A percentile compares a stretch with the other conserved stretches of the same genome.
These are phyloP conservation scores for Eubucco bourcierii DNA, from an alignment of 2,113 vertebrate genomes.

Conservation along the genomic window DNA sequence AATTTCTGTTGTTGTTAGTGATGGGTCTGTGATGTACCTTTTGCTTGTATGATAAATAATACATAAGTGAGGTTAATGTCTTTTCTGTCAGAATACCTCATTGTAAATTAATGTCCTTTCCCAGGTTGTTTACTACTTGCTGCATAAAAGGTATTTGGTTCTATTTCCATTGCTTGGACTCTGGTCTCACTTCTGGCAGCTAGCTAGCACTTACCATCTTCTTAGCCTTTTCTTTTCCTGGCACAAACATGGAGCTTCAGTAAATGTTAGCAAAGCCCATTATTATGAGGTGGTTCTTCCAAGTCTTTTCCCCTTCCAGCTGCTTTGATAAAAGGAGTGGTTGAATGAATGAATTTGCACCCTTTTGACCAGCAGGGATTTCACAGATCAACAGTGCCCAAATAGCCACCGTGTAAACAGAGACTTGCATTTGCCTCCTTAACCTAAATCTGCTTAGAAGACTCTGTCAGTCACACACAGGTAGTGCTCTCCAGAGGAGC, in stretches of 20 bases:
- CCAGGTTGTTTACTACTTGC: not conserved
- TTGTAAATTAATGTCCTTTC: not conserved
- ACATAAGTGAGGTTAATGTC: not conserved
- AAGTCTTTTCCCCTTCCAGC: not conserved
- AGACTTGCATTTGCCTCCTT: not conserved
- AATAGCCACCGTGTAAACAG: accelerated
- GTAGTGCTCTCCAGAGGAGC: not conserved
- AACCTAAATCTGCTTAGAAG: not conserved
- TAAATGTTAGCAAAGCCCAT: not conserved
- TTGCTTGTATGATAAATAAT: not conserved
- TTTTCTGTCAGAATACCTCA: not conserved
- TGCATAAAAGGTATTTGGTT: not conserved
- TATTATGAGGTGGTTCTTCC: not conserved
- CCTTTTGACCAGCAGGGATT: not conserved
- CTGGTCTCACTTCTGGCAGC: not conserved
- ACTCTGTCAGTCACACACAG: not conserved
- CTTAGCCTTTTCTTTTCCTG: not conserved
- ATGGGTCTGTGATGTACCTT: not conserved
- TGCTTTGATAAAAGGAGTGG: not conserved
- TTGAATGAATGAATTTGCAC: not conserved
- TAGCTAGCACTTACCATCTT: not conserved
- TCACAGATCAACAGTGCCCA: not conserved
- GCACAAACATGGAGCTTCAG: not conserved
- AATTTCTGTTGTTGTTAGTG: not conserved
- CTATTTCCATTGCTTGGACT: not conserved